A percentile compares a stretch with the other conserved stretches of the same genome.
These are phyloP conservation scores for Parauchenoglanis ngamensis DNA, from an alignment of 2,797 vertebrate genomes.

Conservation along the genomic window DNA sequence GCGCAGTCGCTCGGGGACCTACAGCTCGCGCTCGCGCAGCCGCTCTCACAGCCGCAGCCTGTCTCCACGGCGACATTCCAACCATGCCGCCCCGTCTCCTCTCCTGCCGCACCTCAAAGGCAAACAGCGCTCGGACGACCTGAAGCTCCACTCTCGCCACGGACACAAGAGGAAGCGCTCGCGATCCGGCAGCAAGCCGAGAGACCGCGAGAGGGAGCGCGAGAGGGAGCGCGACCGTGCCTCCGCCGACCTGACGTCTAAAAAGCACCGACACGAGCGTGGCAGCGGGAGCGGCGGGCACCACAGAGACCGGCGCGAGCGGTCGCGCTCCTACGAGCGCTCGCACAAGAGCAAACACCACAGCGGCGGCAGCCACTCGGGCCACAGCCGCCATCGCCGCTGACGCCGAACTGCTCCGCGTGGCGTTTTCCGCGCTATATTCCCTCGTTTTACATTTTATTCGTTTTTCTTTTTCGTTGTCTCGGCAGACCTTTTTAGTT, in stretches of 20 bases:
- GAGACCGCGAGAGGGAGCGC: conserved; percentile 74
- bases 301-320: conserved; percentile 89
- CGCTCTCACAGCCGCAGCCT: conserved; percentile 93
- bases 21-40: conserved; percentile 94
- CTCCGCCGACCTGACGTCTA: conserved; percentile 82
- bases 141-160: conserved; percentile 86
- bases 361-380: conserved; percentile 80
- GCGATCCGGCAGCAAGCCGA: conserved; percentile 85
- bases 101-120: conserved; percentile 87
- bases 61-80: conserved; percentile 87
- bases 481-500: conserved; percentile 60
- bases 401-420: conserved; percentile 61
- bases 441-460: conserved; percentile 47
- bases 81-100: conserved; percentile 83
- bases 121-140: conserved; percentile 88
- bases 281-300: conserved; percentile 63
- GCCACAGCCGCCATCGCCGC: conserved; percentile 89
- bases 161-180: conserved; percentile 95
- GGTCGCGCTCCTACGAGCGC: conserved; percentile 92
- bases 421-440: neutral
- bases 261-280: conserved; percentile 96
- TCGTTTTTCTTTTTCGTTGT: conserved; percentile 38
- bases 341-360: conserved; percentile 96
- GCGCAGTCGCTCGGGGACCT: conserved; percentile 93
- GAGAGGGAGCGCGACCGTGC: conserved; percentile 80